phyloP scores from a whole-genome alignment of 2,797 vertebrate species.

The Coranthus polyacanthus region DNA sequence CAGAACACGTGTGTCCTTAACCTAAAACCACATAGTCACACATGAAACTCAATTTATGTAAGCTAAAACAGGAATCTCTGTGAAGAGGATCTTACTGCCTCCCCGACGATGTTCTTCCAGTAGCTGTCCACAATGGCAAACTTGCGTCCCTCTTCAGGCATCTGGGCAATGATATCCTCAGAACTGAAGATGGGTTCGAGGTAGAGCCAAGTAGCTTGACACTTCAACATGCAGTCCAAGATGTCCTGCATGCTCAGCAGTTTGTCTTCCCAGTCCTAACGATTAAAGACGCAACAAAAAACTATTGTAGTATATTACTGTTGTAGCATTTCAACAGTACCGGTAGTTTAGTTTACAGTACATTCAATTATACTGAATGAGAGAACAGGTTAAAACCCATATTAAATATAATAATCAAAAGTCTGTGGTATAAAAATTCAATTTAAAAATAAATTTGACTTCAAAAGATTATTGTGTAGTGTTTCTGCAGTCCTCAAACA shows the following conservation, averaged over 20 bases:
- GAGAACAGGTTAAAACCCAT: too few relatives aligned
- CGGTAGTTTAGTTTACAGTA: too few relatives aligned
- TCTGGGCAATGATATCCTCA: slow-evolving; percentile 93
- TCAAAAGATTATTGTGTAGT: too few relatives aligned
- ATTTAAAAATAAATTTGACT: too few relatives aligned
- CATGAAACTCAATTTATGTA: neutral
- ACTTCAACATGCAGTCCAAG: slow-evolving; percentile 90
- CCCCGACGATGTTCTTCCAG: slow-evolving; percentile 91
- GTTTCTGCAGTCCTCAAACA: too few relatives aligned
- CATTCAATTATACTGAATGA: too few relatives aligned
- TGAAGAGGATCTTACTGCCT: slow-evolving; percentile 89
- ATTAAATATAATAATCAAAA: too few relatives aligned
- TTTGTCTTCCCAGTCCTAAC: slow-evolving; percentile 91
- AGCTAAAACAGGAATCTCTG: too few relatives aligned
- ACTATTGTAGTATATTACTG: neutral
- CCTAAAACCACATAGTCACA: slow-evolving; percentile 75
- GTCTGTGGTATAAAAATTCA: too few relatives aligned
- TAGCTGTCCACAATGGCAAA: slow-evolving; percentile 88
- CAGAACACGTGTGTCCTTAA: slow-evolving; percentile 89
- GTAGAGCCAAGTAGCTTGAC: slow-evolving; percentile 93
- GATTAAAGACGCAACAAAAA: neutral
- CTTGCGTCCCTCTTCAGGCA: slow-evolving; percentile 94
- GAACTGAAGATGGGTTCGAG: slow-evolving; percentile 97
- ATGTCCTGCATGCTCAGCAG: slow-evolving; percentile 91
- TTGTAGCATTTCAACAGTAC: too few relatives aligned